A percentile compares a stretch with the other conserved stretches of the same genome.
phyloP scores from a whole-genome alignment of 2,888 invertebrate species.

The Drosophila paranaensis region DNA sequence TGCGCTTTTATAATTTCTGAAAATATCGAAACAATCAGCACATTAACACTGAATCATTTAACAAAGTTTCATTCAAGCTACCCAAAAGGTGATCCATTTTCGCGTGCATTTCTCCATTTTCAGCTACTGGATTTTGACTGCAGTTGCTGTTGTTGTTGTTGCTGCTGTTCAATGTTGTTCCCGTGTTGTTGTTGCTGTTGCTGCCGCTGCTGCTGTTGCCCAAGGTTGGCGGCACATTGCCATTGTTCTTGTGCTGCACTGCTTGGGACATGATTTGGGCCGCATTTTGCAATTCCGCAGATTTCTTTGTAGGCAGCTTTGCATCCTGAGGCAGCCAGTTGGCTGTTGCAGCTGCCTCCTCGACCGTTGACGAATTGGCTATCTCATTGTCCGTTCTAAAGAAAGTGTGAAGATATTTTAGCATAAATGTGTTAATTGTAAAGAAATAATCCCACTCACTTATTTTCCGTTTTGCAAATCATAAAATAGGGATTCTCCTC shows the following conservation, averaged over 20 bases:
- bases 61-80: constrained; percentile 34
- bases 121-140: constrained; percentile 41
- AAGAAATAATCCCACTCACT: constrained; percentile 17
- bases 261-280: constrained; percentile 83
- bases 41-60: neutral
- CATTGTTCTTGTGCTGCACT: constrained; percentile 74
- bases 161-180: constrained; percentile 42
- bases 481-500: constrained; percentile 53
- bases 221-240: constrained; percentile 67
- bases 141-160: constrained; percentile 40
- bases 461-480: constrained; percentile 34
- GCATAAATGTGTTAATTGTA: neutral
- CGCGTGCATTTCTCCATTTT: constrained; percentile 67
- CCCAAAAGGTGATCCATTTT: constrained; percentile 83
- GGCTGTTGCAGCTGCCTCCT: constrained; percentile 19
- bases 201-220: constrained; percentile 55
- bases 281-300: constrained; percentile 82
- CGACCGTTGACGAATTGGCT: constrained; percentile 46
- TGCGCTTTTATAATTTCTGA: constrained; percentile 86
- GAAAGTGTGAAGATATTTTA: neutral
- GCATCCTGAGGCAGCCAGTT: constrained; percentile 69
- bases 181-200: constrained; percentile 52
- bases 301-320: constrained; percentile 78
- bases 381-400: constrained; percentile 52
- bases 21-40: neutral